Conservation (phyloP, 2,888 invertebrate species). For the Cyrtodaria siliqua region DNA sequence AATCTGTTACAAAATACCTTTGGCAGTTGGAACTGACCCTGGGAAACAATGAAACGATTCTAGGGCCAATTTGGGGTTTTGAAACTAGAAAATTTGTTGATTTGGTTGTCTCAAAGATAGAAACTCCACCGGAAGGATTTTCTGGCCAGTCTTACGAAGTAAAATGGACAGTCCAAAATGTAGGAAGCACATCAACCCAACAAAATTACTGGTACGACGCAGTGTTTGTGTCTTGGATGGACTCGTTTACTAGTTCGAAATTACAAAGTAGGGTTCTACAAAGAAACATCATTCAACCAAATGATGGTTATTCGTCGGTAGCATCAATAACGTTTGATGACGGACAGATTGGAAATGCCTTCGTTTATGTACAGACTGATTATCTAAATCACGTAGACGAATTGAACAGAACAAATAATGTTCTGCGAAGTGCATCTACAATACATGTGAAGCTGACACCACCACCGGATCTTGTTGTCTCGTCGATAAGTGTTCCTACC, state of each 20-base stretch:
- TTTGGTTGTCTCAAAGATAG: conserved; percentile 19
- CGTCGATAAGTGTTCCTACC: conserved; percentile 10
- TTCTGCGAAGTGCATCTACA: conserved; percentile 6
- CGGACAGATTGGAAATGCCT: conserved; percentile 16
- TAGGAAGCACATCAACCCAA: conserved; percentile 24
- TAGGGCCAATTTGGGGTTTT: conserved; percentile 46
- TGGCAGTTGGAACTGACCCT: conserved; percentile 46
- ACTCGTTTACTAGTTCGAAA: conserved; percentile 1
- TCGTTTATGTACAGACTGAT: conserved; percentile 22
- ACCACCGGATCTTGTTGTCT: conserved; percentile 44
- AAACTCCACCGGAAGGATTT: conserved; percentile 24
- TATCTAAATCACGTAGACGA: conserved; percentile 1
- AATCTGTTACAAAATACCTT: conserved; percentile 30
- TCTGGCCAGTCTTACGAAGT: conserved; percentile 32
- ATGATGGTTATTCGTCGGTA: conserved; percentile 28
- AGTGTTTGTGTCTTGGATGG: conserved; percentile 22
- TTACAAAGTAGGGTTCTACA: neutral
- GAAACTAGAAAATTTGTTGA: conserved; percentile 36
- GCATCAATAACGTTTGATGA: conserved; percentile 27
- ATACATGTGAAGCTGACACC: conserved; percentile 38
- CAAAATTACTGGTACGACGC: conserved; percentile 23
- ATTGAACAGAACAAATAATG: conserved; percentile 19
- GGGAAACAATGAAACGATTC: conserved; percentile 17
- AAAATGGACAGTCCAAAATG: conserved; percentile 45
- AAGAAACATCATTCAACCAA: conserved; percentile 14